A percentile compares a stretch with the other conserved stretches of the same genome.
Conservation (phyloP, 1,140 invertebrate genomes). For the Tribolium castaneum region DNA sequence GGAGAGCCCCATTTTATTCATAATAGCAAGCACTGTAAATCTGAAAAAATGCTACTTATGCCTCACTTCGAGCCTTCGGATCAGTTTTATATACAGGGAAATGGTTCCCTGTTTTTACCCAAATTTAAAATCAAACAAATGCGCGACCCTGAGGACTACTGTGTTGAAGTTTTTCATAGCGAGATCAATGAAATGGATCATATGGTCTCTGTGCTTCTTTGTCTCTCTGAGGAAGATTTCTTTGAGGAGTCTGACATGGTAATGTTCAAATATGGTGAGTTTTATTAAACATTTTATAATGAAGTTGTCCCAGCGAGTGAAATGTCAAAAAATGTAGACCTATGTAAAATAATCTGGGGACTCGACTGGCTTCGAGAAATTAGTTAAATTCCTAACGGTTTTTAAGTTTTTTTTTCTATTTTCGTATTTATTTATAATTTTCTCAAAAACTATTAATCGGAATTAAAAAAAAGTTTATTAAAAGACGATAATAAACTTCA, state of each 20-base stretch:
- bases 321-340: no score
- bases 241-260: neutral
- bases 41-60: neutral
- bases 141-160: neutral
- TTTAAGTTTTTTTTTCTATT: no score
- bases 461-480: no score
- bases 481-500: no score
- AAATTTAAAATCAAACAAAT: neutral
- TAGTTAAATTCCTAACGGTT: no score
- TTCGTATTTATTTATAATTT: no score
- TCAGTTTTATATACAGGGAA: constrained; percentile 20
- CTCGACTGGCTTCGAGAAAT: no score
- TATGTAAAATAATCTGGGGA: no score
- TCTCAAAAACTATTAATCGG: no score
- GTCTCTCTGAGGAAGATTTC: neutral
- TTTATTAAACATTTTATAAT: neutral
- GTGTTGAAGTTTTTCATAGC: constrained; percentile 1
- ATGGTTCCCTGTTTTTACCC: constrained; percentile 13
- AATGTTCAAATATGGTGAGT: neutral
- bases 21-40: neutral
- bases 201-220: neutral
- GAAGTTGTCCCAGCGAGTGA: no score
- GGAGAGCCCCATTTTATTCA: neutral
- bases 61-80: neutral
- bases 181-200: neutral